Evolutionary conservation across 2,113 vertebrate genomes (phyloP).

Genomic region (Phalacrocorax pelagicus): DNA sequence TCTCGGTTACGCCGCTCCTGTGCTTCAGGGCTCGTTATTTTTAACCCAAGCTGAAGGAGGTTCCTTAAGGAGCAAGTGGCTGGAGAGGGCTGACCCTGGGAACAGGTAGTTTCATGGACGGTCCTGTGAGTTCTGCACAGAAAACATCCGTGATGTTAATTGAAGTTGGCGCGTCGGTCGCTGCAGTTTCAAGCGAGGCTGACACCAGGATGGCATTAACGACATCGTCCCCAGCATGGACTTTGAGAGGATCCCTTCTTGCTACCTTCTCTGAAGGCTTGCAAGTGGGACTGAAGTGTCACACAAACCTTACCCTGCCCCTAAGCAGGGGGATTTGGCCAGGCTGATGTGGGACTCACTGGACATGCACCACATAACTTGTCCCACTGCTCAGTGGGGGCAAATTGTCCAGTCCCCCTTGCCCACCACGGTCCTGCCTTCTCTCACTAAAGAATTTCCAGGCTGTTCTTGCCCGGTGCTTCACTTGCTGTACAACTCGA

Average conservation of each 20-base stretch:
- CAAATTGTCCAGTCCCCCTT: not conserved
- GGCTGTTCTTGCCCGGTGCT: not conserved
- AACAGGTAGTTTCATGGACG: not conserved
- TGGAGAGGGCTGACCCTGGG: not conserved
- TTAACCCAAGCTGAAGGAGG: not conserved
- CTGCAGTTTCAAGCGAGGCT: not conserved
- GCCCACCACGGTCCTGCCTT: not conserved
- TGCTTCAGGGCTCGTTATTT: not conserved
- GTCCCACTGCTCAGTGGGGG: rapidly evolving
- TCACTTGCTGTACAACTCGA: not conserved
- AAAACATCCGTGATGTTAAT: not conserved
- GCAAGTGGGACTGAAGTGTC: not conserved
- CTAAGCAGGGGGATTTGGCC: not conserved
- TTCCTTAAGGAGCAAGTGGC: not conserved
- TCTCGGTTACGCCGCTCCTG: not conserved
- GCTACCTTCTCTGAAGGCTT: not conserved
- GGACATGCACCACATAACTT: rapidly evolving
- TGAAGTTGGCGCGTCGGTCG: not conserved
- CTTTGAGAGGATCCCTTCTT: not conserved
- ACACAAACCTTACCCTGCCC: not conserved
- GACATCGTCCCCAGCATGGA: not conserved
- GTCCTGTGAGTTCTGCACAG: not conserved
- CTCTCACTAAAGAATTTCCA: not conserved
- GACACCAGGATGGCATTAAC: not conserved
- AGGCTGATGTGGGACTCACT: rapidly evolving